phyloP scores from a whole-genome alignment of 2,113 vertebrate genomes.

The Tragelaphus buxtoni region DNA sequence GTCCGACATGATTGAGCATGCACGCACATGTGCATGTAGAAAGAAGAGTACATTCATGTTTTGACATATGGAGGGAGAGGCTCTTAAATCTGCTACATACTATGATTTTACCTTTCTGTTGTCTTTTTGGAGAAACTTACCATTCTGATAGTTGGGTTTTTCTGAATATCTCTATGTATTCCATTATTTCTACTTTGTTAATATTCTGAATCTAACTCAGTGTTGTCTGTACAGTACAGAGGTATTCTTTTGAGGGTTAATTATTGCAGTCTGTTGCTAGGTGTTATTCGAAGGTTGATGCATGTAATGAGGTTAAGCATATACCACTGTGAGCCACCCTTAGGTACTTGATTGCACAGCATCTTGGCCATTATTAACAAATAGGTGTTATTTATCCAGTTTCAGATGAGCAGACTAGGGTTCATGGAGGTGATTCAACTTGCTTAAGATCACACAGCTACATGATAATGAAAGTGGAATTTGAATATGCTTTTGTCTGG shows the following conservation, averaged over 20 bases:
- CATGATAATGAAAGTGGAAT: not conserved
- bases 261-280: not conserved
- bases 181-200: not conserved
- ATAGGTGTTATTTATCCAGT: not conserved
- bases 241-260: not conserved
- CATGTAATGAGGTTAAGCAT: not conserved
- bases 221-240: not conserved
- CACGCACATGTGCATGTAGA: fast-evolving
- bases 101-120: not conserved
- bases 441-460: not conserved
- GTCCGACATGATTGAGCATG: not conserved
- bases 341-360: not conserved
- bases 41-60: not conserved
- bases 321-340: not conserved
- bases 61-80: not conserved
- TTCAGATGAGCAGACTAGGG: not conserved
- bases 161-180: not conserved
- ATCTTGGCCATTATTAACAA: not conserved
- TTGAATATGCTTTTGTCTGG: not conserved
- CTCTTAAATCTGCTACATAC: not conserved
- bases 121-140: not conserved
- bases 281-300: not conserved
- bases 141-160: not conserved
- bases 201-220: not conserved
- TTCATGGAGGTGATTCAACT: not conserved